Base-by-base conservation (phyloP, 2,797 vertebrate genomes). In the Nannoperca australis region DNA sequence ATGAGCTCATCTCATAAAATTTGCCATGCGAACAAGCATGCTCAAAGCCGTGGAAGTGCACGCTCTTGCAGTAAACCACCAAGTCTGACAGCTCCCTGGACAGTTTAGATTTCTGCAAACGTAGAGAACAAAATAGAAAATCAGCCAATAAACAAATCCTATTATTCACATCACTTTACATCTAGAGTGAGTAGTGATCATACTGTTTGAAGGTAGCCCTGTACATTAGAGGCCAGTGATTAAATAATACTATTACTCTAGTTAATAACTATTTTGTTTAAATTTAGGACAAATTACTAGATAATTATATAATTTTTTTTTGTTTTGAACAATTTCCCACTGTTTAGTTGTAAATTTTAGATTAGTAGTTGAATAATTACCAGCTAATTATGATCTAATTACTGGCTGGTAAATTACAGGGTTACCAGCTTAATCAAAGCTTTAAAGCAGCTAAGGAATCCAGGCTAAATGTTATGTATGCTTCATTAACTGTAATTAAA, bases 51-150 rank as follows among this genome's bases (percentile, higher is more conserved):
- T 74, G 89, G 87, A 99, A 99, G 56, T 96, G 94, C 30, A 98
- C 96, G 0, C 92, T 97, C 91, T 96, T 97, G 89, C 97, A 97
- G 95, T 99, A 99, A 86, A 99, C 61, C 24, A 99, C 94, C 18
- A 97, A 93, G 86, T 98, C 95, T 0, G 98, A 98, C 70, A 99
- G 91, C 4, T 94, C 92, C 79, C 95, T 94, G 8, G 96, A 97
- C 67, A 98, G 84, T 56, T 93, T 95, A 77, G 93, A 90, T 79
- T 95, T 97, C 97, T 97, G 89, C 70, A 69, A 38, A 45, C 20
- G 10, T 1, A 11, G 8, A 56, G 5, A 62, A 74, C 5, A 20
- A 63, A 63, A 76, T 14, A 30, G 2, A 22, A 3, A 56, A 78
- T 47, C 0, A 42, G 5, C 50, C 12, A 55, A 15, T 4, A 67